Conservation (phyloP, 2,113 vertebrate species). For the Protobothrops flavoviridis region DNA sequence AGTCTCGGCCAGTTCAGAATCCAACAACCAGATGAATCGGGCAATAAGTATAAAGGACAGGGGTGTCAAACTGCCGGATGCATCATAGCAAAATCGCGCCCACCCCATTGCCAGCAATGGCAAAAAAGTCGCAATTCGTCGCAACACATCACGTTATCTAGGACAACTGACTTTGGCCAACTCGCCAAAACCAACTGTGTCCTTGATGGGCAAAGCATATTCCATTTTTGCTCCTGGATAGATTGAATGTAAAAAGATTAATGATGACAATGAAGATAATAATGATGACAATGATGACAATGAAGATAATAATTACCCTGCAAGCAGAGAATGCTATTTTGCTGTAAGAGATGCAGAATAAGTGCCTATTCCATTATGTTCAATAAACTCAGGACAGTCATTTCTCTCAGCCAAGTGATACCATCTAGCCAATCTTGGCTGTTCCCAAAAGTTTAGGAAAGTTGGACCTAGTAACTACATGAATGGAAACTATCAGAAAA, state of each 20-base stretch:
- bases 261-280: not conserved
- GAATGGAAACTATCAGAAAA: not conserved
- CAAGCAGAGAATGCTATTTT: not conserved
- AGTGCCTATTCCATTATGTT: not conserved
- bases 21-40: not conserved
- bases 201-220: not conserved
- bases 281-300: not conserved
- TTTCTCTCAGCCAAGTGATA: not conserved
- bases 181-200: not conserved
- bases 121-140: no score
- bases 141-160: no score
- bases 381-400: not conserved
- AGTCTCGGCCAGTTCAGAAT: not conserved
- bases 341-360: not conserved
- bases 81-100: no score
- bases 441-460: not conserved
- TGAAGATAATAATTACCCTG: not conserved
- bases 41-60: not conserved
- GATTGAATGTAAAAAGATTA: not conserved
- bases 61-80: no score
- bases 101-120: no score
- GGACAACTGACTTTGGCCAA: no score
- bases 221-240: not conserved
- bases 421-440: not conserved
- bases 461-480: not conserved